phyloP scores from a whole-genome alignment of 1,140 invertebrate genomes.

The Pseudachorutes palmiensis region DNA sequence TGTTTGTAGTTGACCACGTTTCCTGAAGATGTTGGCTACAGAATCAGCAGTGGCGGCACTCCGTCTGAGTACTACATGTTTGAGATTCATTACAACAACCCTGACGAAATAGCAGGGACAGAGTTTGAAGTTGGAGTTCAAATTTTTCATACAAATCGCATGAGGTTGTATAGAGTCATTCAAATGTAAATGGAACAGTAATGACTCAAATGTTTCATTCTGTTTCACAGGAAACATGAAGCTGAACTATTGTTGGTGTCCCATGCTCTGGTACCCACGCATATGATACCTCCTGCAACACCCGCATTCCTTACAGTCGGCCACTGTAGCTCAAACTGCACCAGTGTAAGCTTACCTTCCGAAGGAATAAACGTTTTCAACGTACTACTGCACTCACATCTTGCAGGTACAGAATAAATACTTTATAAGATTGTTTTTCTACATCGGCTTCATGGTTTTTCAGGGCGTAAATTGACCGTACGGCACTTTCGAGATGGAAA shows the following conservation, averaged over 20 bases:
- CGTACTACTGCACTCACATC: constrained; percentile 14
- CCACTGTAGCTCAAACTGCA: constrained; percentile 19
- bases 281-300: constrained; percentile 16
- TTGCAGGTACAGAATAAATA: constrained; percentile 12
- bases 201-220: background rate
- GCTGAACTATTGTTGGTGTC: background rate
- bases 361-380: constrained; percentile 18
- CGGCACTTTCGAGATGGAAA: constrained; percentile 54
- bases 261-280: background rate
- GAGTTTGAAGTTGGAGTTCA: constrained; percentile 6
- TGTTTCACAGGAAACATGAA: background rate
- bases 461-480: constrained; percentile 54
- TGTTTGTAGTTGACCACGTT: constrained; percentile 44
- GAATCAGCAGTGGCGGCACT: constrained; percentile 52
- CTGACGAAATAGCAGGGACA: constrained; percentile 33
- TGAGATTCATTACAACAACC: constrained; percentile 80
- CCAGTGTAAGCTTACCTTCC: background rate
- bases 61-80: constrained; percentile 70
- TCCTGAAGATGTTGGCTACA: constrained; percentile 71
- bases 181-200: background rate
- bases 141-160: constrained; percentile 8
- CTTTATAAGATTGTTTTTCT: constrained; percentile 2
- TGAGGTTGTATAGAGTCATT: background rate
- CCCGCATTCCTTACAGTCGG: constrained; percentile 6
- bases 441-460: background rate